phyloP scores from a whole-genome alignment of 2,888 invertebrate species.

The Diarsia rubi region DNA sequence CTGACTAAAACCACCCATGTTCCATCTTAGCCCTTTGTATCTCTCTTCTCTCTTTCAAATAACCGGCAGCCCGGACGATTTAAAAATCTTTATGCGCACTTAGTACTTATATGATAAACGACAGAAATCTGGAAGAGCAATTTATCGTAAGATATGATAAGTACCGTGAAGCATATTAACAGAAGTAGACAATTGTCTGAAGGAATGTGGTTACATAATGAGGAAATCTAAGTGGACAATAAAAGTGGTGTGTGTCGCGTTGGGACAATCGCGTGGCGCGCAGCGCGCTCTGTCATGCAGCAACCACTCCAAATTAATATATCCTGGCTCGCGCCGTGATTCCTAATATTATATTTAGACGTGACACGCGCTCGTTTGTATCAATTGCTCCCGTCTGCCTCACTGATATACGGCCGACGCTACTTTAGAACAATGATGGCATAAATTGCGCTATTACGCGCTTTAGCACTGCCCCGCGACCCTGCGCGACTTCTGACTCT shows the following conservation, averaged over 20 bases:
- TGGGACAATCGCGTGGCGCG: slow-evolving; percentile 72
- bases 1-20: too few relatives aligned
- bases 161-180: slow-evolving; percentile 34
- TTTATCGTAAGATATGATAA: slow-evolving; percentile 37
- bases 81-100: slow-evolving; percentile 5
- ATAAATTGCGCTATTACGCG: slow-evolving; percentile 89
- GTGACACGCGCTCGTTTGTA: slow-evolving; percentile 91
- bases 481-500: slow-evolving; percentile 78
- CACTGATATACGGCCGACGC: slow-evolving; percentile 89
- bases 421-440: slow-evolving; percentile 91
- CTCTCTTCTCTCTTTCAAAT: too few relatives aligned
- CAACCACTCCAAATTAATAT: slow-evolving; percentile 90
- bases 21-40: too few relatives aligned
- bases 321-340: slow-evolving; percentile 91
- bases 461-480: slow-evolving; percentile 83
- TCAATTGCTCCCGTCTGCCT: slow-evolving; percentile 90
- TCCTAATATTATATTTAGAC: slow-evolving; percentile 91
- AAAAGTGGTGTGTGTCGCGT: slow-evolving; percentile 62
- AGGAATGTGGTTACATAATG: slow-evolving; percentile 65
- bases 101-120: slow-evolving; percentile 8
- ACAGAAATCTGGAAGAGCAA: slow-evolving; percentile 35
- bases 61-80: too few relatives aligned
- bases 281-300: slow-evolving; percentile 82
- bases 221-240: slow-evolving; percentile 65
- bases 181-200: slow-evolving; percentile 58